A percentile compares a stretch with the other conserved stretches of the same genome.
Conservation (phyloP, 2,113 vertebrate genomes). For the Catagonus wagneri region DNA sequence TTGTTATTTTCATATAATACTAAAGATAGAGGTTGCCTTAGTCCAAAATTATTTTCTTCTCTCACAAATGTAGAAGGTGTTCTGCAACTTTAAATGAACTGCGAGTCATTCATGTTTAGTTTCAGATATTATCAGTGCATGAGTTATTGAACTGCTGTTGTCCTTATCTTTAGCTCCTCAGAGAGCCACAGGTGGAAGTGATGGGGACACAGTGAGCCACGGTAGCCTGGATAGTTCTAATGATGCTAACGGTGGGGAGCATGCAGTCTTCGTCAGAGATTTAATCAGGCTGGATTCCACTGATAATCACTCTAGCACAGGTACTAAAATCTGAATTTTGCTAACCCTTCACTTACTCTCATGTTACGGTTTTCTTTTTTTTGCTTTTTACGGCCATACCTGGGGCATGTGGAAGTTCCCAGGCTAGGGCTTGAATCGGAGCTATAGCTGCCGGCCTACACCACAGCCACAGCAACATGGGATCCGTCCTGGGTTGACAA, state of each 20-base stretch:
- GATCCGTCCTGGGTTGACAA: no score
- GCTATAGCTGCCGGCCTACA: no score
- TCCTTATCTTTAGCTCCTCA: constrained; percentile 87
- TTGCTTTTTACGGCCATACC: neutral
- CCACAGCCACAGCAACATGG: no score
- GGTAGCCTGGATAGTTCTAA: constrained; percentile 93
- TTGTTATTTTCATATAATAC: constrained; percentile 26
- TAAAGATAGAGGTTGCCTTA: constrained; percentile 4
- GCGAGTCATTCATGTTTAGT: constrained; percentile 74
- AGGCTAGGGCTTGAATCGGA: no score
- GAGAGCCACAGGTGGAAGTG: constrained; percentile 86
- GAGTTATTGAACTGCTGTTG: constrained; percentile 80
- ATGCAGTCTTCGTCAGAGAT: constrained; percentile 89
- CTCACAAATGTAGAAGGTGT: constrained; percentile 47
- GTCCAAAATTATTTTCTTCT: neutral
- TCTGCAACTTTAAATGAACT: constrained; percentile 68
- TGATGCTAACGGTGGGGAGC: constrained; percentile 92
- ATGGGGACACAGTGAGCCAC: constrained; percentile 93
- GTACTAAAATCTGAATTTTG: constrained; percentile 88
- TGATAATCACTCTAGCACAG: constrained; percentile 92
- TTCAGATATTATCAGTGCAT: constrained; percentile 58
- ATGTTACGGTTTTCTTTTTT: constrained; percentile 63
- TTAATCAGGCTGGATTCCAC: constrained; percentile 89
- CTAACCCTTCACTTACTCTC: constrained; percentile 80
- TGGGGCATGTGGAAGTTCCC: no score